Evolutionary conservation across 1,140 invertebrate species (phyloP).

Genomic region (Panulirus ornatus): DNA sequence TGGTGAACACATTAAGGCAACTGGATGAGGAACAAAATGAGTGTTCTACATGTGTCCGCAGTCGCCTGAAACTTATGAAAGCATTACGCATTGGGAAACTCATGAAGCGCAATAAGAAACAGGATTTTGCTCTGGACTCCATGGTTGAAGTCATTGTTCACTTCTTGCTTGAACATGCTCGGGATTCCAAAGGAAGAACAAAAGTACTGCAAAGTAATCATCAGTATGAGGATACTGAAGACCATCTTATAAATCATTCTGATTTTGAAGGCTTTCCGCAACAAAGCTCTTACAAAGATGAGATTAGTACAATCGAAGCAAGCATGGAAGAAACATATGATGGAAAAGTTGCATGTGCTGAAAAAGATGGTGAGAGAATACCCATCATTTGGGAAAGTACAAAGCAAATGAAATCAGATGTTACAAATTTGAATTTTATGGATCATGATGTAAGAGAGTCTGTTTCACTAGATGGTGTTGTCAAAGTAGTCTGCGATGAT

Average conservation of each 20-base stretch:
- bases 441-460: no score
- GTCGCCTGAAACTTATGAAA: constrained; percentile 26
- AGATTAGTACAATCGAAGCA: no score
- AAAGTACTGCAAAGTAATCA: background rate
- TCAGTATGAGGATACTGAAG: background rate
- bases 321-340: no score
- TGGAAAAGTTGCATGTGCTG: no score
- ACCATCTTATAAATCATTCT: background rate
- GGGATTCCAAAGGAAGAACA: background rate
- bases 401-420: no score
- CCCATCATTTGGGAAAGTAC: no score
- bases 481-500: no score
- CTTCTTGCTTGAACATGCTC: constrained; percentile 29
- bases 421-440: no score
- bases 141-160: constrained; percentile 47
- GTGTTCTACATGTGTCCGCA: constrained; percentile 28
- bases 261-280: background rate
- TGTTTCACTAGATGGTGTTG: no score
- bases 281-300: no score
- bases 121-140: background rate
- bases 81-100: constrained; percentile 34
- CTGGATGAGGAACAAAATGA: constrained; percentile 35
- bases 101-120: constrained; percentile 37
- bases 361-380: background rate
- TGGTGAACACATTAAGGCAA: background rate